phyloP scores from a whole-genome alignment of 2,797 vertebrate genomes.

The Acipenser transmontanus region DNA sequence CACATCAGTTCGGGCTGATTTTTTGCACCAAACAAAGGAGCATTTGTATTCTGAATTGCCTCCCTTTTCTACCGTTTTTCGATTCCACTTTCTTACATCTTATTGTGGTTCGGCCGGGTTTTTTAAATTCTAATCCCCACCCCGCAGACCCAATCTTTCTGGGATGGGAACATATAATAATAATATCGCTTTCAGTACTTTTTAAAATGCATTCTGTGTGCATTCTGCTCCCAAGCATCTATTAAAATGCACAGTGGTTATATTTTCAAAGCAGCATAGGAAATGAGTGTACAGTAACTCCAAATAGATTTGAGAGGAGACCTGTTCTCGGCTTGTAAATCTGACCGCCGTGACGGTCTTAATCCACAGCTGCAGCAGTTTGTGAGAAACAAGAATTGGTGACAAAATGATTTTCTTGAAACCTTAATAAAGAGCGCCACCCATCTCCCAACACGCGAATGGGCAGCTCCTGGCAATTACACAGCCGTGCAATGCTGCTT shows the following conservation, averaged over 20 bases:
- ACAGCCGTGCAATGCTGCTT: not conserved
- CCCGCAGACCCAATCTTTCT: not conserved
- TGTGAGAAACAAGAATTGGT: not conserved
- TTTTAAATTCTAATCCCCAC: not conserved
- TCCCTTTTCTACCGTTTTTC: not conserved
- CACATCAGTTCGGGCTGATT: slow-evolving; percentile 8
- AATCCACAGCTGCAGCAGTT: not conserved
- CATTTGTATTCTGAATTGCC: slow-evolving; percentile 6
- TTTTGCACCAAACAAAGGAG: slow-evolving; percentile 10
- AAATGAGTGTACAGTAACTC: not conserved
- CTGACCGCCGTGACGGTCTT: not conserved
- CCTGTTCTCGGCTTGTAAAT: not conserved
- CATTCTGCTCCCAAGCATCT: too few species aligned
- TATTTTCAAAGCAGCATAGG: too few species aligned
- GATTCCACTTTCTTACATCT: not conserved
- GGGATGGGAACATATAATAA: not conserved
- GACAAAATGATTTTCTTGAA: not conserved
- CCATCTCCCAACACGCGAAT: slow-evolving; percentile 5
- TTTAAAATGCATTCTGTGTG: not conserved
- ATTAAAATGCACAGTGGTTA: too few species aligned
- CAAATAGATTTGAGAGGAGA: not conserved
- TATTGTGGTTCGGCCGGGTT: too few species aligned
- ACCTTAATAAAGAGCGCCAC: slow-evolving; percentile 12
- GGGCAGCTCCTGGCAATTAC: not conserved
- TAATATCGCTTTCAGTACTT: not conserved